Conservation (phyloP, 1,140 invertebrate species). For the Pteromalus puparum region DNA sequence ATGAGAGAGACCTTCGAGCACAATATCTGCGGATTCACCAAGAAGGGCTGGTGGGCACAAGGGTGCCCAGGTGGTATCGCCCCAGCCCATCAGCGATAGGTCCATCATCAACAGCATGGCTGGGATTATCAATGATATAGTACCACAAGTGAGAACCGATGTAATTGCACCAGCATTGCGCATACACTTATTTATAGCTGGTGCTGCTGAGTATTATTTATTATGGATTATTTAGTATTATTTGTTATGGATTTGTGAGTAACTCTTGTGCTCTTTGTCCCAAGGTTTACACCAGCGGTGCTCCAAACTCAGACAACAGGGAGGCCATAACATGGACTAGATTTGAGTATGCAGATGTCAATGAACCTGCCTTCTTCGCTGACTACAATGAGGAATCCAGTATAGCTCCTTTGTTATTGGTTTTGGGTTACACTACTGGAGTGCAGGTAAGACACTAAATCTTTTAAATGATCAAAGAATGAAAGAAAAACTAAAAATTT, state of each 20-base stretch:
- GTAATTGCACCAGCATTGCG: not conserved
- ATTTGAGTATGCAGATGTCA: slow-evolving; percentile 90
- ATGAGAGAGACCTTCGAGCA: slow-evolving; percentile 68
- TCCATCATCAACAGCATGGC: slow-evolving; percentile 96
- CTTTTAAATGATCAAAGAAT: not conserved
- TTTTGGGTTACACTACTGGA: slow-evolving; percentile 89
- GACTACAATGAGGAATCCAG: slow-evolving; percentile 82
- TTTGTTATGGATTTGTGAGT: slow-evolving; percentile 31
- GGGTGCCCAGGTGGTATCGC: slow-evolving; percentile 85
- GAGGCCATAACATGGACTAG: slow-evolving; percentile 85
- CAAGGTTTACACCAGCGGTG: slow-evolving; percentile 77
- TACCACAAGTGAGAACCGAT: slow-evolving; percentile 80
- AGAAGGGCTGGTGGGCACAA: slow-evolving; percentile 77
- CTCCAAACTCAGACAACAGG: slow-evolving; percentile 79
- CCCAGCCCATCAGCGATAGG: slow-evolving; percentile 93
- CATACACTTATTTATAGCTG: no score
- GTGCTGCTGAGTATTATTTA: not conserved
- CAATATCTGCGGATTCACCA: slow-evolving; percentile 89
- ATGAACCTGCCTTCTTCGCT: slow-evolving; percentile 82
- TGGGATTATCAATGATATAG: slow-evolving; percentile 97
- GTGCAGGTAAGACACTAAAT: slow-evolving; percentile 80
- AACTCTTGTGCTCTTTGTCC: slow-evolving; percentile 48
- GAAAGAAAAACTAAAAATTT: slow-evolving; percentile 5
- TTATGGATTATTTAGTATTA: no score
- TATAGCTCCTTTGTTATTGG: slow-evolving; percentile 87